A percentile compares a stretch with the other conserved stretches of the same genome.
phyloP scores from a whole-genome alignment of 2,113 vertebrate species.

The Eira barbara region DNA sequence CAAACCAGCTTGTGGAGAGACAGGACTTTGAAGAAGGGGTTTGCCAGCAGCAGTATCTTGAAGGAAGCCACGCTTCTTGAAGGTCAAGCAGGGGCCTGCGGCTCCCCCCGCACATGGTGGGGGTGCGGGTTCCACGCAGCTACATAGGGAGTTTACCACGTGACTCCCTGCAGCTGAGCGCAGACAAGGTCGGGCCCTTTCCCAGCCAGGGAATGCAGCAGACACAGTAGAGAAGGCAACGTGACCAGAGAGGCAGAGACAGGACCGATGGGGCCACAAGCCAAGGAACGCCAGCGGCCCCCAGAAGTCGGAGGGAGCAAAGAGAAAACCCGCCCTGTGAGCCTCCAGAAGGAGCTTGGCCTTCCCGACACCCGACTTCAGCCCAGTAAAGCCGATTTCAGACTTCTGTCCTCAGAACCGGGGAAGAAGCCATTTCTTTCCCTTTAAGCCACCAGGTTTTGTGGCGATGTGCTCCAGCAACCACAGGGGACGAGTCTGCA shows the following conservation, averaged over 20 bases:
- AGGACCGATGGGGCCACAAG: background rate
- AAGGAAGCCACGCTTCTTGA: background rate
- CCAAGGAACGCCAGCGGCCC: no score
- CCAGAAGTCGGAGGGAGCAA: background rate
- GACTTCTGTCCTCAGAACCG: background rate
- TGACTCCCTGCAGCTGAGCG: background rate
- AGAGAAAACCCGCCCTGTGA: accelerated
- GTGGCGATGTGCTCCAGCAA: background rate
- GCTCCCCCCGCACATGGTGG: background rate
- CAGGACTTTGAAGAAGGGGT: background rate
- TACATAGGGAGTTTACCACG: background rate
- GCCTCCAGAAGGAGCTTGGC: background rate
- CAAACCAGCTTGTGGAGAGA: background rate
- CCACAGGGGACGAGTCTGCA: background rate
- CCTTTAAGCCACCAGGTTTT: background rate
- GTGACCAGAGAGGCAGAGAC: background rate
- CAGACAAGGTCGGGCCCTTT: background rate
- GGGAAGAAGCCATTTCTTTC: background rate
- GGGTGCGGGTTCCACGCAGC: background rate
- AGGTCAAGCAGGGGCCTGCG: background rate
- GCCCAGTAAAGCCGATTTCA: background rate
- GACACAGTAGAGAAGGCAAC: background rate
- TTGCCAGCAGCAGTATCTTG: background rate
- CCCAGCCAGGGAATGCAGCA: background rate
- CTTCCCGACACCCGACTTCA: background rate